Percentiles rank a stretch among this genome's conserved stretches.
These are phyloP conservation scores for Isichthys henryi DNA, from an alignment of 2,113 vertebrate species.

Conservation along the genomic window DNA sequence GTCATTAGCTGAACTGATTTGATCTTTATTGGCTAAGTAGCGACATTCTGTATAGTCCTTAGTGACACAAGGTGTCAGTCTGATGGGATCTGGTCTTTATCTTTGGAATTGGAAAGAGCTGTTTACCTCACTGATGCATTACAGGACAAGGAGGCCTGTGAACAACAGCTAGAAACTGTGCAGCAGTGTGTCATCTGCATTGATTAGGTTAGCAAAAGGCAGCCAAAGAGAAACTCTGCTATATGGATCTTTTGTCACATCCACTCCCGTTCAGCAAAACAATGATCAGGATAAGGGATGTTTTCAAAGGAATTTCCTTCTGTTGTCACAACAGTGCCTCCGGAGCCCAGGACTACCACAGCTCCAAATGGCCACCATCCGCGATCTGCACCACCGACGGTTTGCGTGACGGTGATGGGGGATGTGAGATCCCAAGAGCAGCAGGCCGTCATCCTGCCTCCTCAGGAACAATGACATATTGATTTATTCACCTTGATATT, in stretches of 20 bases:
- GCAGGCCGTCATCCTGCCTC: not conserved
- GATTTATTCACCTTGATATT: not conserved
- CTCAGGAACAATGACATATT: not conserved
- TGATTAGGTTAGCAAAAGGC: not conserved
- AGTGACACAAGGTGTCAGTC: not conserved
- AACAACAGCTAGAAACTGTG: not conserved
- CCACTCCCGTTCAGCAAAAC: not conserved
- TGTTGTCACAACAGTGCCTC: not conserved
- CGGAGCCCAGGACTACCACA: not conserved
- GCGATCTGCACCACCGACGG: not conserved
- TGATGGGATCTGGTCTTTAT: not conserved
- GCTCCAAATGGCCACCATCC: not conserved
- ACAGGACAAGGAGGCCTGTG: not conserved
- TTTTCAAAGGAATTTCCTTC: not conserved
- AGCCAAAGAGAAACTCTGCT: not conserved
- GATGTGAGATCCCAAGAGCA: not conserved
- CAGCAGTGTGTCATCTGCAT: not conserved
- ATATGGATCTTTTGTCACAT: not conserved
- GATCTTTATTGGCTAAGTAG: not conserved
- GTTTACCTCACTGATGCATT: not conserved
- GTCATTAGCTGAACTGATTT: not conserved
- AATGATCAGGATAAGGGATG: not conserved
- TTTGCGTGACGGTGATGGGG: not conserved
- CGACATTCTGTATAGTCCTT: not conserved
- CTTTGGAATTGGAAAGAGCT: not conserved